Percentiles rank a stretch among this genome's conserved stretches.
Conservation (phyloP, 2,113 vertebrate genomes). For the Catagonus wagneri region DNA sequence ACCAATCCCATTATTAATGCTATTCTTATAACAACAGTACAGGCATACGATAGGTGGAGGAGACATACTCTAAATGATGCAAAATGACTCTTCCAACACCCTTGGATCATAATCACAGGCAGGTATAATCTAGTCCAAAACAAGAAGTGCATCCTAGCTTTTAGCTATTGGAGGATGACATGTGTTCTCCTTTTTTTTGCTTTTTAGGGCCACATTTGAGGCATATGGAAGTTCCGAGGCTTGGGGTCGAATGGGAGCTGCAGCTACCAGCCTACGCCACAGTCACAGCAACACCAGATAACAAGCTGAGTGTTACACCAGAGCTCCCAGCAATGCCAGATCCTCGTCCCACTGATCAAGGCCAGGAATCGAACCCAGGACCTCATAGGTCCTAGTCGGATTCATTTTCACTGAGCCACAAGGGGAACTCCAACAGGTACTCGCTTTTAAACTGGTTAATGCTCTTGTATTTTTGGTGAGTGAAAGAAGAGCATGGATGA, state of each 20-base stretch:
- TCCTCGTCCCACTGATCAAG: too few species aligned
- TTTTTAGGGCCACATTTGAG: too few species aligned
- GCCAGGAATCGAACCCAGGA: too few species aligned
- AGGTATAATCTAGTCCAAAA: neutral
- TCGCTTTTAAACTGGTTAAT: neutral
- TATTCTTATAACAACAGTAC: neutral
- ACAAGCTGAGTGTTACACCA: too few species aligned
- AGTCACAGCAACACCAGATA: too few species aligned
- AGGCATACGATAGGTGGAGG: neutral
- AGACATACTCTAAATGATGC: neutral
- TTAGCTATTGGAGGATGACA: neutral
- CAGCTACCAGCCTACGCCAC: too few species aligned
- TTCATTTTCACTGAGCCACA: too few species aligned
- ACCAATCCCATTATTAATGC: neutral
- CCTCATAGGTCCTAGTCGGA: too few species aligned
- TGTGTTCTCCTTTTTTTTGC: neutral
- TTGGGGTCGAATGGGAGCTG: too few species aligned
- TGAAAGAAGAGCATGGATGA: neutral
- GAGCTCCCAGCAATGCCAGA: too few species aligned
- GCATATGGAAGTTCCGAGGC: too few species aligned
- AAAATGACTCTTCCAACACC: neutral
- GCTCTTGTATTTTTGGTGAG: neutral
- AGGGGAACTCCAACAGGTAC: too few species aligned
- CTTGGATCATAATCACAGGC: neutral
- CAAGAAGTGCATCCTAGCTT: neutral